Evolutionary conservation across 2,888 invertebrate genomes (phyloP).

Genomic region (Tinea trinotella): DNA sequence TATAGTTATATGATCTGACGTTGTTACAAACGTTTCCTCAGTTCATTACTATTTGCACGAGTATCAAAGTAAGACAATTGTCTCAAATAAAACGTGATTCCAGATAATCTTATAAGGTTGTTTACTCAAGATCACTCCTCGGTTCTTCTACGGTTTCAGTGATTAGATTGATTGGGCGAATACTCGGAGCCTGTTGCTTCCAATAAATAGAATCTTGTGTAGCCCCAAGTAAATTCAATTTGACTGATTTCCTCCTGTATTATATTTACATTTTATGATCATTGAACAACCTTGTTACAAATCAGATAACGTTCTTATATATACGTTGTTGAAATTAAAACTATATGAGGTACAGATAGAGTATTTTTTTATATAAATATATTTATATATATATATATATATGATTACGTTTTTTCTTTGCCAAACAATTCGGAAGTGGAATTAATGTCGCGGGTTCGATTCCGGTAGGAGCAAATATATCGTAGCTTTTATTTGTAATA

Average conservation of each 20-base stretch:
- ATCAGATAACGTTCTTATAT: too few species aligned
- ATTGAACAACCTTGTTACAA: not conserved
- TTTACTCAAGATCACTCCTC: not conserved
- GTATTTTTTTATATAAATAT: not conserved
- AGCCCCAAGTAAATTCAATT: constrained; percentile 1
- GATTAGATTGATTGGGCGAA: constrained; percentile 8
- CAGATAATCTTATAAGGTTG: not conserved
- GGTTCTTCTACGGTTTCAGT: not conserved
- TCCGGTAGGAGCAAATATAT: too few species aligned
- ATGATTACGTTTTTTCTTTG: too few species aligned
- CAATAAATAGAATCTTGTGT: not conserved
- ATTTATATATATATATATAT: too few species aligned
- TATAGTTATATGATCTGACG: too few species aligned
- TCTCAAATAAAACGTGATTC: not conserved
- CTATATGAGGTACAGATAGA: not conserved
- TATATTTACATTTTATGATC: not conserved
- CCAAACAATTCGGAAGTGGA: too few species aligned
- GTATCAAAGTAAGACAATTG: constrained; percentile 5
- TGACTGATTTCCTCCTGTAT: constrained; percentile 6
- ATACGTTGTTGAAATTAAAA: not conserved
- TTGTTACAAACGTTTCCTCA: too few species aligned
- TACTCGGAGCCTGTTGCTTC: constrained; percentile 4
- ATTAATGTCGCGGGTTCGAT: too few species aligned
- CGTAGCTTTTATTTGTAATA: too few species aligned
- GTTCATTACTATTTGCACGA: too few species aligned